Base-by-base conservation (phyloP, 2,888 invertebrate genomes). In the Tetheella fluctuosa region DNA sequence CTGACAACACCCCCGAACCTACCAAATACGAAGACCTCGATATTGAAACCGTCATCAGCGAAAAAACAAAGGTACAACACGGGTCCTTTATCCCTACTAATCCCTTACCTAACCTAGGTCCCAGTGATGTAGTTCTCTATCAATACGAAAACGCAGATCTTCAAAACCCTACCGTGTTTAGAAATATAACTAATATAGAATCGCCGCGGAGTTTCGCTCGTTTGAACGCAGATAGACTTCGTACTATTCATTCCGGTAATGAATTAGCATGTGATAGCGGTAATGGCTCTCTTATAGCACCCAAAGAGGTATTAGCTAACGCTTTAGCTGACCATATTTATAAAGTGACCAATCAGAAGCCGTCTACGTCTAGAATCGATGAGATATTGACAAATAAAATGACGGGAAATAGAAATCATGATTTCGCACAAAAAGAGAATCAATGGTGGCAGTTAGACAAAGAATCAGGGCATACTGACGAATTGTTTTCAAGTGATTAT, bases 11-110 rank as follows among this genome's bases (percentile, higher is more conserved):
- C 0, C 92, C 93, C 0, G 89, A 90, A 59, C 74, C 84, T 0
- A 75, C 71, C 65, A 88, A 85, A 74, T 88, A 77, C 78, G 85
- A 89, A 62, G 84, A 89, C 23, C 65, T 90, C 55, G 92, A 92
- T 66, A 87, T 90, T 12, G 91, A 91, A 71, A 74, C 84, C 0
- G 85, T 84, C 74, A 88, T 88, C 84, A 80, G 81, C 62, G 90
- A 92, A 67, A 86, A 84, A 82, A 89, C 87, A 20, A 92, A 93
- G 93, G 93, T 93, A 93, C 92, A 93, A 91, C 93, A 93, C 93
- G 71, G 90, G 90, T 90, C 92, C 87, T 81, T 70, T 65, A 55
- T 83, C 86, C 91, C 81, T 85, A 90, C 89, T 91, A 89, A 91
- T 88, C 86, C 92, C 60, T 62, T 72, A 77, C 89, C 89, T 85